A percentile compares a stretch with the other conserved stretches of the same genome.
phyloP scores from a whole-genome alignment of 1,140 invertebrate species.

The Drosophila elegans region DNA sequence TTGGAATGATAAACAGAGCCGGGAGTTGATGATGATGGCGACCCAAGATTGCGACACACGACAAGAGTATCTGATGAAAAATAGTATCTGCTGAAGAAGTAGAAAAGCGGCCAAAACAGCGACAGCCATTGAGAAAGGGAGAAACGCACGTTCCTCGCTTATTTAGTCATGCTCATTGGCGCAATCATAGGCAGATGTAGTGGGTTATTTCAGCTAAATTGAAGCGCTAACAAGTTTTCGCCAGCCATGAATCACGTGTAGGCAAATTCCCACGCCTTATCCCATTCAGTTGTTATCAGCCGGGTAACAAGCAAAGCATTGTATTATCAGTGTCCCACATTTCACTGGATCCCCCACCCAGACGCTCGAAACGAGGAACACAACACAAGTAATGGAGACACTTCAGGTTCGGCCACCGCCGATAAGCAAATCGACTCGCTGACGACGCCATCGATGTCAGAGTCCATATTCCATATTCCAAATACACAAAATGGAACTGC shows the following conservation, averaged over 20 bases:
- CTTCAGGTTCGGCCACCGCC: constrained; percentile 43
- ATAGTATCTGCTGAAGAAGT: constrained; percentile 28
- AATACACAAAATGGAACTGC: constrained; percentile 3
- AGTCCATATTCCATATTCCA: constrained; percentile 28
- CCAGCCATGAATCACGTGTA: constrained; percentile 29
- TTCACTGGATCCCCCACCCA: constrained; percentile 8
- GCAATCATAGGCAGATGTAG: constrained; percentile 22
- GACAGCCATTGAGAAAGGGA: constrained; percentile 13
- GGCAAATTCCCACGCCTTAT: constrained; percentile 33
- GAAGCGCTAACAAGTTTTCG: constrained; percentile 40
- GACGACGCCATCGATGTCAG: constrained; percentile 16
- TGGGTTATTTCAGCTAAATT: constrained; percentile 16
- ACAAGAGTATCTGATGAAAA: constrained; percentile 21
- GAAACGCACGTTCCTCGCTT: constrained; percentile 31
- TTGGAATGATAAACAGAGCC: constrained; percentile 47
- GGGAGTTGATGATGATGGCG: constrained; percentile 36
- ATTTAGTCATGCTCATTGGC: constrained; percentile 41
- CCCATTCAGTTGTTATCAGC: constrained; percentile 37
- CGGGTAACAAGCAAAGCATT: constrained; percentile 38
- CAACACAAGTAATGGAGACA: constrained; percentile 18
- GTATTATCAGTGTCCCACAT: constrained; percentile 56
- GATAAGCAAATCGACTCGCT: constrained; percentile 45
- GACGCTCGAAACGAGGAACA: not conserved
- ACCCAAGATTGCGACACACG: constrained; percentile 63
- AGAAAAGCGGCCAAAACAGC: constrained; percentile 6